Evolutionary conservation across 2,797 vertebrate genomes (phyloP).

Genomic region (Sylvilagus floridanus): DNA sequence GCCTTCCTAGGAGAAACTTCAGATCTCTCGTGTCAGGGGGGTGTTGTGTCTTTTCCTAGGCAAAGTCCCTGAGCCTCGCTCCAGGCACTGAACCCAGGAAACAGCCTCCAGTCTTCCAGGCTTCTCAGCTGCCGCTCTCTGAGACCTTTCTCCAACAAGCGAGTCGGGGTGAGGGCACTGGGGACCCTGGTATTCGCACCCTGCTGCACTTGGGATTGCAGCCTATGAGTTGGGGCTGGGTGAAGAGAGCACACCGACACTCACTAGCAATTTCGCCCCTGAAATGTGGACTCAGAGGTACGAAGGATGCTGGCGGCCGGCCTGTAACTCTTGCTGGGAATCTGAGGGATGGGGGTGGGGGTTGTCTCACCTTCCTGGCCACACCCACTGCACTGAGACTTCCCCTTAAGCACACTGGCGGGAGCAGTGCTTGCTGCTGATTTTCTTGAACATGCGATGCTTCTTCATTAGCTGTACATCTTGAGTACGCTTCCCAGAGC

Average conservation of each 20-base stretch:
- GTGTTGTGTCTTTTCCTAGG: too few species aligned
- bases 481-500: not conserved
- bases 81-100: not conserved
- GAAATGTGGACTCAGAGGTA: not conserved
- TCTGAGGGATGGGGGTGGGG: not conserved
- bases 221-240: not conserved
- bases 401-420: not conserved
- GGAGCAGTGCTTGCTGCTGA: not conserved
- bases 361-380: not conserved
- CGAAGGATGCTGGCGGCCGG: not conserved
- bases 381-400: not conserved
- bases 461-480: not conserved
- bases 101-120: not conserved
- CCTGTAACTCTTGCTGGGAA: not conserved
- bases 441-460: constrained; percentile 14
- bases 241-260: not conserved
- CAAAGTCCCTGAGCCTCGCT: not conserved
- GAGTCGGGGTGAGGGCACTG: not conserved
- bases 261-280: not conserved
- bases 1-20: not conserved
- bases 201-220: not conserved
- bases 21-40: not conserved
- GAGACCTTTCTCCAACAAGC: not conserved
- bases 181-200: not conserved
- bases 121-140: not conserved